Base-by-base conservation (phyloP, 1,140 invertebrate genomes). In the Daktulosphaira vitifoliae region DNA sequence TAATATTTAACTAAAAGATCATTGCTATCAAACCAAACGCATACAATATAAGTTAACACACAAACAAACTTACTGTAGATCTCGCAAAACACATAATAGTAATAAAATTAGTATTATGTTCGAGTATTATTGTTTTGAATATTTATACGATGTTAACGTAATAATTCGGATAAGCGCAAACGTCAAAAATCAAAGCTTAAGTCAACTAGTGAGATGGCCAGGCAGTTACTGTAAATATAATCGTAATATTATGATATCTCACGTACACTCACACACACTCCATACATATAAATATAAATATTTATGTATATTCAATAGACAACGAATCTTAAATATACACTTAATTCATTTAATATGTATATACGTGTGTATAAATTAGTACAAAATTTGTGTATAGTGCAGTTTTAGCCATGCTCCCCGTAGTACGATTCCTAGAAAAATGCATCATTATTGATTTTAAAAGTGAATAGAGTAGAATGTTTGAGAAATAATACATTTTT, bases 181-280 rank as follows among this genome's bases (percentile, higher is more conserved):
- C 56, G 22, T 48, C 25, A 62, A 62, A 66, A 65, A 67, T 70
- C 69, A 70, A 70, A 70, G 69, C 69, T 70, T 70, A 70, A 70
- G 69, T 67, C 49, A 62, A 70, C 69, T 70, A 69, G 65, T 70
- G 69, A 70, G 69, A 70, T 70, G 69, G 69, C 68, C 65, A 67
- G 65, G 66, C 56, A 69, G 56, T 66, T 68, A 66, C 65, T 66
- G 51, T 53, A 53, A 66, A 66, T 53, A 51, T 33, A 33, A 33
- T 33, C 11, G 11, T 33, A 33, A 33, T 33, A 33, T 33, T 33
- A 33, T 11, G 29, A 33, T 33, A 33, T 5, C n/a, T n/a, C n/a
- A 33, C 11, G 29, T 33, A 33, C 29, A 33, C 29, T 6, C 29
- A 33, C 29, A 33, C 29, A 49, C 22, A 49, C 23, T 23, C 22